phyloP scores from a whole-genome alignment of 1,140 invertebrate species.

The Leptinotarsa defecta region DNA sequence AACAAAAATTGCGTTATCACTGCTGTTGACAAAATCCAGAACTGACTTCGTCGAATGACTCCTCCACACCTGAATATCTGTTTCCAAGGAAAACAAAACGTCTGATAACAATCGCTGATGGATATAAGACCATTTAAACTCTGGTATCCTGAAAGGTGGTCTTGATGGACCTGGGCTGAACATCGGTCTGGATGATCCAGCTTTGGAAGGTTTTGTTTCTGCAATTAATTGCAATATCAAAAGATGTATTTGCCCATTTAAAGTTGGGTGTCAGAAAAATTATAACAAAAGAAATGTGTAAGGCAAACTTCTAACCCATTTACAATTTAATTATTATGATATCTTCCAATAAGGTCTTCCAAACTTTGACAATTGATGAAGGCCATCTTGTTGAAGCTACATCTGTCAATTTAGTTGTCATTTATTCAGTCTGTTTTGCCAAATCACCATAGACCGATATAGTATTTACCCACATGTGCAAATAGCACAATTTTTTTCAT shows the following conservation, averaged over 20 bases:
- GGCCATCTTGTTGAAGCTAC: no score
- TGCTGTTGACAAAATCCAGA: conserved; percentile 96
- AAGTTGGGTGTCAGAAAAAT: no score
- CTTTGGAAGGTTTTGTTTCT: conserved; percentile 37
- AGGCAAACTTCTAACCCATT: not conserved
- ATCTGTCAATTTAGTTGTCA: no score
- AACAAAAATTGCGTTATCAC: conserved; percentile 98
- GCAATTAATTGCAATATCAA: not conserved
- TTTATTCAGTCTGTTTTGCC: no score
- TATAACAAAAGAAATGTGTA: conserved; percentile 20
- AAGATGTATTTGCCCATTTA: no score
- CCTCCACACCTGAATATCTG: conserved; percentile 88
- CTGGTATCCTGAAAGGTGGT: conserved; percentile 97
- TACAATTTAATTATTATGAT: no score
- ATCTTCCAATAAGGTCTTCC: no score
- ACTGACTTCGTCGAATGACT: conserved; percentile 96
- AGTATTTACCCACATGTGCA: no score
- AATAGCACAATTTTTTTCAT: no score
- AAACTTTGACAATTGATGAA: no score
- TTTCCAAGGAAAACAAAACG: conserved; percentile 95
- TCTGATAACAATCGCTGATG: conserved; percentile 96
- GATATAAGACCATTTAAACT: conserved; percentile 99
- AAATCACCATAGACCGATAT: no score
- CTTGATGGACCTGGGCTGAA: conserved; percentile 94
- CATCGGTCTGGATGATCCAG: conserved; percentile 69